Conservation (phyloP, 1,140 invertebrate genomes). For the Trinorchestia longiramus region DNA sequence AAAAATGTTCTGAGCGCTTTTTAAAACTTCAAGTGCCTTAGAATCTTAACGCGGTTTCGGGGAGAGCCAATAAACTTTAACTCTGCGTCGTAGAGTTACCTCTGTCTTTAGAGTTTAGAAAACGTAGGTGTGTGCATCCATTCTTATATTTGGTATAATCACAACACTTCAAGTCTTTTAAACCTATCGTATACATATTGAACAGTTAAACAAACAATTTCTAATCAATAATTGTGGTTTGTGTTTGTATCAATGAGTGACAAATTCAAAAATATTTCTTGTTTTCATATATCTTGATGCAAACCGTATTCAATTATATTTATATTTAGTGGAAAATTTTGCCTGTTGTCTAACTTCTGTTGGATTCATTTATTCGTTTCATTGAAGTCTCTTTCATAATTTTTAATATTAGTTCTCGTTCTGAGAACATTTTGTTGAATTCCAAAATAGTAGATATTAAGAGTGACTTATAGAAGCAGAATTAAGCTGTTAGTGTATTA, state of each 20-base stretch:
- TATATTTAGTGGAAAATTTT: background rate
- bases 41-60: background rate
- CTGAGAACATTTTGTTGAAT: background rate
- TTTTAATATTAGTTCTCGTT: background rate
- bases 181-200: background rate
- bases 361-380: background rate
- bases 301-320: background rate
- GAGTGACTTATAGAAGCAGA: background rate
- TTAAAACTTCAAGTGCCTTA: conserved; percentile 14
- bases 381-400: conserved; percentile 1
- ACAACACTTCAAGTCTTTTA: background rate
- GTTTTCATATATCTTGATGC: background rate
- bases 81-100: background rate
- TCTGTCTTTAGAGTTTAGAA: conserved; percentile 1
- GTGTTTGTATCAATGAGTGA: background rate
- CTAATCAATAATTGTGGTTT: background rate
- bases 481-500: background rate
- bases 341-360: no score
- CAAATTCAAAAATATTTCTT: background rate
- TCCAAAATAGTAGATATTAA: background rate
- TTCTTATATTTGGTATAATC: background rate
- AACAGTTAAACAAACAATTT: background rate
- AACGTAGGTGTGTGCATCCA: background rate
- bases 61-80: background rate
- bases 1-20: conserved; percentile 15